Percentiles rank a stretch among this genome's conserved stretches.
Conservation (phyloP, 1,140 invertebrate species). For the Zaprionus taronus region DNA sequence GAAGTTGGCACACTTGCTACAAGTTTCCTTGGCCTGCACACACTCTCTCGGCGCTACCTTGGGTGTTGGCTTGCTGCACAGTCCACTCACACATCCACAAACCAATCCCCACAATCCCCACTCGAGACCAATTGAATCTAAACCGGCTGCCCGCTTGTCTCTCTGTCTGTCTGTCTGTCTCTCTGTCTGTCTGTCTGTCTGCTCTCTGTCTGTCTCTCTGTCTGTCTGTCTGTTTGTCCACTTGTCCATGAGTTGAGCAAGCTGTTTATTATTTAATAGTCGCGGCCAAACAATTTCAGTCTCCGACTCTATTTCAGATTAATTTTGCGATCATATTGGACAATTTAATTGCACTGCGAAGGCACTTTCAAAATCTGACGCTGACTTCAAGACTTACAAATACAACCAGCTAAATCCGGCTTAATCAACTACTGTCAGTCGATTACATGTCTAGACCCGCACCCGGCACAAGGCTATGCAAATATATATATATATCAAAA, state of each 20-base stretch:
- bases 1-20: slow-evolving; percentile 75
- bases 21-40: slow-evolving; percentile 53
- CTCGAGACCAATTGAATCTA: slow-evolving; percentile 23
- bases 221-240: neutral
- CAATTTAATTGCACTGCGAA: slow-evolving; percentile 29
- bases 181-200: neutral
- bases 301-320: slow-evolving; percentile 23
- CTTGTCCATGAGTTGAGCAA: slow-evolving; percentile 54
- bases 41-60: slow-evolving; percentile 30
- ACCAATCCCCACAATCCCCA: slow-evolving; percentile 30
- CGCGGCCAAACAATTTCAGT: slow-evolving; percentile 29
- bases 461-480: neutral
- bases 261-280: slow-evolving; percentile 74
- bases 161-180: slow-evolving; percentile 6
- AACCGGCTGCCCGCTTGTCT: slow-evolving; percentile 19
- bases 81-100: neutral
- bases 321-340: slow-evolving; percentile 26
- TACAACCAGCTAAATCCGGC: neutral
- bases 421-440: slow-evolving; percentile 15
- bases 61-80: slow-evolving; percentile 52
- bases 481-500: neutral
- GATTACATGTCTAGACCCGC: slow-evolving; percentile 9
- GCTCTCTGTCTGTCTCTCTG: slow-evolving; percentile 11
- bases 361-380: slow-evolving; percentile 26
- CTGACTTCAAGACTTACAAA: neutral